Base-by-base conservation (phyloP, 2,888 invertebrate genomes). In the Euclidia mi region DNA sequence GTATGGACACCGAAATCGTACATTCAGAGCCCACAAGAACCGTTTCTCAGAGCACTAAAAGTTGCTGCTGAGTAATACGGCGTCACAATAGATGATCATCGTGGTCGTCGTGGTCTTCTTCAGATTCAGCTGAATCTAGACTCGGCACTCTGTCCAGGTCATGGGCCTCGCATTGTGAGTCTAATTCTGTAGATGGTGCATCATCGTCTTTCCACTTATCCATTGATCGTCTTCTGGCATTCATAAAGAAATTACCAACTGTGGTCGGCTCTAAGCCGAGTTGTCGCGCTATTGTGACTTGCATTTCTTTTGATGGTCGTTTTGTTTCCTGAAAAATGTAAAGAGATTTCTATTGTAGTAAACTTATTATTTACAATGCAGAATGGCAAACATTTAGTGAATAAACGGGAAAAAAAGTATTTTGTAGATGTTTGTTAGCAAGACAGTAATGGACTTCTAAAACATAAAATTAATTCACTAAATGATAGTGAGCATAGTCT, bases 241-340 rank as follows among this genome's bases (percentile, higher is more conserved):
- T 99, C 99, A 99, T 99, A 95, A 99, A 99, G 96, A 99, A 99
- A 92, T 99, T 99, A 44, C 99, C 99, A 56, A 99, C 99, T 9
- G 99, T 99, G 49, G 99, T 99, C 48, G 99, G 99, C 88, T 99
- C 99, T 72, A 99, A 95, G 64, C 99, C 99, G 79, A 99, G 95
- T 89, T 99, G 99, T 75, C 99, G 96, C 20, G 99, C 99, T 95
- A 99, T 99, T 81, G 99, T 99, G 82, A 99, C 99, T 95, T 99
- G 99, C 99, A 99, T 99, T 95, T 99, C 99, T 95, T 99, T 99
- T 75, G 99, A 99, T 78, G 99, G 99, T 93, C 99, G 96, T 93
- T 99, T 99, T 62, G 99, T 99, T 96, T 99, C 99, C 98, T 98
- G 95, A 10, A 95, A 94, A 41, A 18, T 1, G 32, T 2, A 45